phyloP scores from a whole-genome alignment of 2,888 invertebrate species.

The Metopia argyrocephala region DNA sequence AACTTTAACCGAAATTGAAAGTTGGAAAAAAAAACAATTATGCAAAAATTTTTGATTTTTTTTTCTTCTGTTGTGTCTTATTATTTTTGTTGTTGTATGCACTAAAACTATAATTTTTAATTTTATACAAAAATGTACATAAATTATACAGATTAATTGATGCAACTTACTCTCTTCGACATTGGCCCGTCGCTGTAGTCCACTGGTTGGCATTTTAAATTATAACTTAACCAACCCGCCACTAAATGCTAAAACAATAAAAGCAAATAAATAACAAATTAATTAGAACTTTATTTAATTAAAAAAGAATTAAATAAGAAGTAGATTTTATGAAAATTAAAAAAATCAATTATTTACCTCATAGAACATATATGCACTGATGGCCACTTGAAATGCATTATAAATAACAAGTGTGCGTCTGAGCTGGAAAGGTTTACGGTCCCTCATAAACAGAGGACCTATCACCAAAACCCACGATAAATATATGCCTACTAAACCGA shows the following conservation, averaged over 20 bases:
- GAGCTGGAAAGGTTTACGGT: constrained; percentile 90
- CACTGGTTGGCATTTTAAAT: constrained; percentile 94
- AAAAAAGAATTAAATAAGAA: no score
- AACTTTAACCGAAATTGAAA: not conserved
- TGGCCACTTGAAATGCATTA: constrained; percentile 92
- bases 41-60: not conserved
- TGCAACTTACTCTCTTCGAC: constrained; percentile 87
- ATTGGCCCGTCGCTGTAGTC: constrained; percentile 92
- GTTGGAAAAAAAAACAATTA: constrained; percentile 10
- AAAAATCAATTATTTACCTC: constrained; percentile 91
- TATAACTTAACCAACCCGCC: constrained; percentile 96
- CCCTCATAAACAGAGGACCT: constrained; percentile 92
- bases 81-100: not conserved
- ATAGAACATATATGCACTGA: constrained; percentile 93
- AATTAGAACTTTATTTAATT: not conserved
- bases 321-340: no score
- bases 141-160: not conserved
- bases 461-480: constrained; percentile 87
- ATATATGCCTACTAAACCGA: constrained; percentile 87
- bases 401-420: constrained; percentile 88
- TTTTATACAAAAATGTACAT: no score
- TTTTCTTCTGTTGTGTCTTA: not conserved
- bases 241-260: constrained; percentile 85
- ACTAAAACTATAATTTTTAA: no score
- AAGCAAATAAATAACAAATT: constrained; percentile 36